Percentiles rank a stretch among this genome's conserved stretches.
Conservation (phyloP, 2,113 vertebrate genomes). For the Carassius carassius region DNA sequence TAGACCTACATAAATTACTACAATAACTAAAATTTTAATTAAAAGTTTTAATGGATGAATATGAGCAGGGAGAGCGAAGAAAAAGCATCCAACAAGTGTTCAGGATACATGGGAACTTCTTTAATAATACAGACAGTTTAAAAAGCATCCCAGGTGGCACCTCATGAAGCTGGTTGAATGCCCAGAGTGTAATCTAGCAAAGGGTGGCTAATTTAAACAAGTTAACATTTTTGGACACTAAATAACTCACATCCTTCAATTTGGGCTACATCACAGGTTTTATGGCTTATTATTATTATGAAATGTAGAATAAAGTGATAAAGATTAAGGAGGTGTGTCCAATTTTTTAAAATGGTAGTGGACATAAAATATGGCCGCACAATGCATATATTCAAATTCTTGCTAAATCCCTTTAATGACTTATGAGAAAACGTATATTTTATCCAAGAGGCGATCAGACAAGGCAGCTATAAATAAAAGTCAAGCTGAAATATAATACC, state of each 20-base stretch:
- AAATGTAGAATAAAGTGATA: not conserved
- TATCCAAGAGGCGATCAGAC: not conserved
- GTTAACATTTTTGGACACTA: not conserved
- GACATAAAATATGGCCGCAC: not conserved
- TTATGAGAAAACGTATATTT: not conserved
- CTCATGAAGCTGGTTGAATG: constrained; percentile 5
- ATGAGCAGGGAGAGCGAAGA: not conserved
- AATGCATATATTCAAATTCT: not conserved
- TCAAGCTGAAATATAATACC: not conserved
- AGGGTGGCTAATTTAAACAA: not conserved
- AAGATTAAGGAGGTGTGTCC: not conserved
- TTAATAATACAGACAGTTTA: constrained; percentile 26
- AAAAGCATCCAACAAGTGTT: not conserved
- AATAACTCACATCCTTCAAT: not conserved
- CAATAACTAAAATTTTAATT: not conserved
- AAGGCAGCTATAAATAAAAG: constrained; percentile 26
- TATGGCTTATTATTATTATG: not conserved
- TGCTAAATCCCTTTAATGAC: not conserved
- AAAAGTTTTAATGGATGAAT: not conserved
- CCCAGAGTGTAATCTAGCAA: constrained; percentile 13
- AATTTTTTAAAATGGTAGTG: not conserved
- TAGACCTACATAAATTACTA: not conserved
- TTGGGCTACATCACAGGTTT: not conserved
- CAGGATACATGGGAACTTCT: constrained; percentile 15
- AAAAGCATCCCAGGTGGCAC: constrained; percentile 27